Percentiles rank a stretch among this genome's conserved stretches.
Evolutionary conservation across 2,113 vertebrate species (phyloP).

Genomic region (Diphyllodes magnificus): DNA sequence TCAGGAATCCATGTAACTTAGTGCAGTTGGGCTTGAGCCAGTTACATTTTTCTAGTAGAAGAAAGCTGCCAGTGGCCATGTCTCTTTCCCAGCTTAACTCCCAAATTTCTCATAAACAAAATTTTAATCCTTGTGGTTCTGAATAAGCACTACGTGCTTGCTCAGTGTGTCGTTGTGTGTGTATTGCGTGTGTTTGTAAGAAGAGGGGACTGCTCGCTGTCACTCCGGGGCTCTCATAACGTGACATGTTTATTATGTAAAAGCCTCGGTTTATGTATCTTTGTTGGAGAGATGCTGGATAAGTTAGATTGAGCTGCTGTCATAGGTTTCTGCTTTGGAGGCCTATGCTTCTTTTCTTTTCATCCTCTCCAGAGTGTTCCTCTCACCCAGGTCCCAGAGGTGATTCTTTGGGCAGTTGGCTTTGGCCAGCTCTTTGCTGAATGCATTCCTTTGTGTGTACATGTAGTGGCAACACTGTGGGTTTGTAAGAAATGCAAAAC

Average conservation of each 20-base stretch:
- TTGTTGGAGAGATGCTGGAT: neutral
- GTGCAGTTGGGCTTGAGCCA: neutral
- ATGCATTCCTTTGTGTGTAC: neutral
- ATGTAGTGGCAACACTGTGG: neutral
- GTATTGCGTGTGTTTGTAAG: neutral
- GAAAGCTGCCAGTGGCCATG: neutral
- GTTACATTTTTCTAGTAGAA: neutral
- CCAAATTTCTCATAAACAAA: neutral
- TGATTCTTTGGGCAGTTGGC: neutral
- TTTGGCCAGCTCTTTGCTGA: neutral
- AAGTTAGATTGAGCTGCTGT: neutral
- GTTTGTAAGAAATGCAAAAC: neutral
- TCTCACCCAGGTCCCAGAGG: neutral
- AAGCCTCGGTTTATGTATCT: neutral
- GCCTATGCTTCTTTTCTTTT: neutral
- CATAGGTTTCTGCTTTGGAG: neutral
- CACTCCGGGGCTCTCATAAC: neutral
- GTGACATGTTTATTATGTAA: neutral
- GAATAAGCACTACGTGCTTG: neutral
- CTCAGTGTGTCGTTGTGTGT: neutral
- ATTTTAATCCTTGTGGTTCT: neutral
- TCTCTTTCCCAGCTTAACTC: constrained; percentile 11
- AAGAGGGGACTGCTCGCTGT: neutral
- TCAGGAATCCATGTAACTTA: neutral
- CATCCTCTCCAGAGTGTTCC: neutral